These are phyloP conservation scores for Pentamera pediparva DNA, from an alignment of 53 echinoderm and acorn worm genomes.

Conservation along the genomic window DNA sequence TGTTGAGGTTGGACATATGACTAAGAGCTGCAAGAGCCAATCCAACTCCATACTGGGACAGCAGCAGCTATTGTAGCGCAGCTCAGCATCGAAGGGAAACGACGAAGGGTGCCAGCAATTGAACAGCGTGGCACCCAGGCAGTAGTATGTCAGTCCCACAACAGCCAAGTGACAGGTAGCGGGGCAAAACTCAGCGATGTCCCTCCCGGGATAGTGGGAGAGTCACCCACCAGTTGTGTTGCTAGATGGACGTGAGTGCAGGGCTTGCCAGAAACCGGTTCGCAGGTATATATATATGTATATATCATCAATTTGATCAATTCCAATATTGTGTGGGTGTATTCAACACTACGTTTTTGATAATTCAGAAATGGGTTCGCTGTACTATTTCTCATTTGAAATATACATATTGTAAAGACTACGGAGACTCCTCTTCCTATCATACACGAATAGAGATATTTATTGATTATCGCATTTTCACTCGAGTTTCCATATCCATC, in stretches of 20 bases:
- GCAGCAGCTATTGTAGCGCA: constrained; percentile 12
- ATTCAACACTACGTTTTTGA: too few species aligned
- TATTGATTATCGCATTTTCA: too few species aligned
- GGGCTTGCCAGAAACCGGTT: constrained; percentile 54
- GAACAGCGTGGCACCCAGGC: constrained; percentile 32
- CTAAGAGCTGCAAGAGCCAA: constrained; percentile 23
- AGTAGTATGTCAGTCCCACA: neutral
- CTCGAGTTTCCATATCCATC: too few species aligned
- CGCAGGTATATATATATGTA: too few species aligned
- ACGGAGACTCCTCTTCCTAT: too few species aligned
- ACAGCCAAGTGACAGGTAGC: neutral
- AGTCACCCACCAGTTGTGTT: constrained; percentile 11
- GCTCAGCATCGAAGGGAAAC: constrained; percentile 27
- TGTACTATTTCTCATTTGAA: too few species aligned
- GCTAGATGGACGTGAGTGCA: constrained; percentile 22
- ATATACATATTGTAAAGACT: too few species aligned
- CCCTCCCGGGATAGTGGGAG: constrained; percentile 32
- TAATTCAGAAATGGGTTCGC: too few species aligned
- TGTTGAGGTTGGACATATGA: constrained; percentile 33
- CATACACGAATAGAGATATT: too few species aligned
- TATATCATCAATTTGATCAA: too few species aligned
- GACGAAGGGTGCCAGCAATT: constrained; percentile 34
- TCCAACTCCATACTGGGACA: constrained; percentile 31
- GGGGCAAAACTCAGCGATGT: neutral
- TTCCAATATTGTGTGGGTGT: too few species aligned